Base-by-base conservation (phyloP, 2,888 invertebrate species). In the Taphrorychus bicolor region DNA sequence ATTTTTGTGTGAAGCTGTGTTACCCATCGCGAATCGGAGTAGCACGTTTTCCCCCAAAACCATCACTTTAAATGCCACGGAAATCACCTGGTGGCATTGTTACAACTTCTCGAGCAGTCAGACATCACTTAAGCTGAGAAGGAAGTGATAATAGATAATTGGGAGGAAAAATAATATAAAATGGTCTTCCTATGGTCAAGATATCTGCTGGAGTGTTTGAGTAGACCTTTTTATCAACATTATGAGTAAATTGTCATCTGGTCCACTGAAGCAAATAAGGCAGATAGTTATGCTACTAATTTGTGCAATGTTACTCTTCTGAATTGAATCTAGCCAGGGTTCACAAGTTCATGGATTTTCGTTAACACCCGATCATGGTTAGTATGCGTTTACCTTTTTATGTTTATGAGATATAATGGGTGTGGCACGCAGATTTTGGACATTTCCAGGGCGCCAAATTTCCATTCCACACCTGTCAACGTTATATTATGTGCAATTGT, bases 261-360 rank as follows among this genome's bases (percentile, higher is more conserved):
- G 79, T 79, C 78, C 77, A 79, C 80, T 80, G 79, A 80, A 79
- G 74, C 75, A 73, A 66, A 59, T 73, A 72, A 68, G 59, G 78
- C 78, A 78, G 78, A 76, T 59, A 51, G 16, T 73, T 72, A 71
- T 77, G 77, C 77, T 76, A 77, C 76, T 77, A 77, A 77, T 73
- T 75, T 63, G 72, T 71, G 73, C 59, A 70, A 74, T 74, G 69
- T 71, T 71, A 66, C 63, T 69, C 69, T 51, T 17, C 41, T 59
- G 61, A 72, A 70, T 74, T 74, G 73, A 72, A 74, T 74, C 72
- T 74, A 71, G 73, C 72, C 71, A 78, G 73, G 72, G 74, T 74
- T 70, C 56, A 58, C 74, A 73, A 76, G 76, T 75, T 75, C 70
- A 73, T 73, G 76, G 77, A 77, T 74, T 73, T 75, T 76, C 75